phyloP scores from a whole-genome alignment of 2,888 invertebrate species.

The Thelaira solivaga region DNA sequence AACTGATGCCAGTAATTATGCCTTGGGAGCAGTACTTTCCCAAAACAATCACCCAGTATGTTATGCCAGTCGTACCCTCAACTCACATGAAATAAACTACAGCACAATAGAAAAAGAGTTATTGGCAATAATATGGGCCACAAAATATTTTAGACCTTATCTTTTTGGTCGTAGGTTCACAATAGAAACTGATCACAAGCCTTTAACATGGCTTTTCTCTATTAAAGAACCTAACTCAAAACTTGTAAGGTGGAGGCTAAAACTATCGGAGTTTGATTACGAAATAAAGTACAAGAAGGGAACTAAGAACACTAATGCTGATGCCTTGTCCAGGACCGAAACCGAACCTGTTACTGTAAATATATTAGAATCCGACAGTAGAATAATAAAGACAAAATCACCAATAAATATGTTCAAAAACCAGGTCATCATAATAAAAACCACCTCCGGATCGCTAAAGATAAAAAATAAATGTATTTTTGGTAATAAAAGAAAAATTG shows the following conservation, averaged over 20 bases:
- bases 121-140: conserved; percentile 49
- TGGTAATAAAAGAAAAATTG: conserved; percentile 8
- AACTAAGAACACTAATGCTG: conserved; percentile 4
- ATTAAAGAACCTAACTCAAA: conserved; percentile 25
- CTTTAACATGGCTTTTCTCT: conserved; percentile 23
- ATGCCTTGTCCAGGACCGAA: conserved; percentile 23
- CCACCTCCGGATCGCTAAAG: background rate
- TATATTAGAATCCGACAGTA: background rate
- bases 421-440: background rate
- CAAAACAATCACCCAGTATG: conserved; percentile 45
- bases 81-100: conserved; percentile 41
- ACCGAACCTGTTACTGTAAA: background rate
- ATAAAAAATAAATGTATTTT: conserved; percentile 3
- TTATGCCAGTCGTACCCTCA: conserved; percentile 51
- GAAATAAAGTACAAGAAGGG: conserved; percentile 16
- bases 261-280: conserved; percentile 13
- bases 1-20: conserved; percentile 52
- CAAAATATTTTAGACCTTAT: conserved; percentile 51
- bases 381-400: conserved; percentile 4
- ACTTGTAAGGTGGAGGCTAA: conserved; percentile 16
- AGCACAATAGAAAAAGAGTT: conserved; percentile 52
- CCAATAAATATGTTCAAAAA: conserved; percentile 7
- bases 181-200: conserved; percentile 5
- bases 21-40: conserved; percentile 54
- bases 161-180: conserved; percentile 27